These are phyloP conservation scores for Semaprochilodus insignis DNA, from an alignment of 2,797 vertebrate species.

Conservation along the genomic window DNA sequence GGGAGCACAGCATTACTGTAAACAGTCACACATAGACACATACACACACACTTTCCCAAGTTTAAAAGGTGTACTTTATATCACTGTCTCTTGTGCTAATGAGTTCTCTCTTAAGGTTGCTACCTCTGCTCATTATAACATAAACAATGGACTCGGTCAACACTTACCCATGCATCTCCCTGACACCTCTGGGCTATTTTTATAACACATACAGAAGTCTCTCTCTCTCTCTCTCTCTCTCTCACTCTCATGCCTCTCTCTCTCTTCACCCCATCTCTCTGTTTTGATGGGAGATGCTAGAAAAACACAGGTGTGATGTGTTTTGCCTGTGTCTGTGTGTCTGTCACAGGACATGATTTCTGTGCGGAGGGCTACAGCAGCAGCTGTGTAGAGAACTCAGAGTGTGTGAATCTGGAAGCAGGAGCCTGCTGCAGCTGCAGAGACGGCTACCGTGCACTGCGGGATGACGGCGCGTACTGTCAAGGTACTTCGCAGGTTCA, in stretches of 20 bases:
- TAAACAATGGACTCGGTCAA: slow-evolving; percentile 50
- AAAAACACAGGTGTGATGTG: not conserved
- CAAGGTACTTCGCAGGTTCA: slow-evolving; percentile 77
- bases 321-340: slow-evolving; percentile 16
- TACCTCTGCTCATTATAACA: slow-evolving; percentile 53
- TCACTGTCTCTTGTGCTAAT: slow-evolving; percentile 28
- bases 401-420: slow-evolving; percentile 85
- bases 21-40: slow-evolving; percentile 17
- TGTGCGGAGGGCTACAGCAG: slow-evolving; percentile 83
- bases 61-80: slow-evolving; percentile 5
- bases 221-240: not conserved
- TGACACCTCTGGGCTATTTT: slow-evolving; percentile 43
- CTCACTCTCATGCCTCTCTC: not conserved
- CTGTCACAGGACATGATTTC: slow-evolving; percentile 83
- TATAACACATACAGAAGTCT: slow-evolving; percentile 25
- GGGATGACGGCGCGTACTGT: slow-evolving; percentile 88
- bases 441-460: slow-evolving; percentile 83
- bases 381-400: slow-evolving; percentile 82
- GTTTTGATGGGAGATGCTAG: not conserved
- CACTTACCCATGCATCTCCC: slow-evolving; percentile 33
- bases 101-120: slow-evolving; percentile 41
- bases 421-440: slow-evolving; percentile 84
- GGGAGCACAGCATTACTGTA: slow-evolving; percentile 1
- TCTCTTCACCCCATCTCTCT: not conserved
- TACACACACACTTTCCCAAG: not conserved